Evolutionary conservation across 30 jellyfish, hydroid and myxozoan genomes (phyloP), one percentile per base, ranked within the genome.

Genomic region (Rhopilema esculentum): DNA sequence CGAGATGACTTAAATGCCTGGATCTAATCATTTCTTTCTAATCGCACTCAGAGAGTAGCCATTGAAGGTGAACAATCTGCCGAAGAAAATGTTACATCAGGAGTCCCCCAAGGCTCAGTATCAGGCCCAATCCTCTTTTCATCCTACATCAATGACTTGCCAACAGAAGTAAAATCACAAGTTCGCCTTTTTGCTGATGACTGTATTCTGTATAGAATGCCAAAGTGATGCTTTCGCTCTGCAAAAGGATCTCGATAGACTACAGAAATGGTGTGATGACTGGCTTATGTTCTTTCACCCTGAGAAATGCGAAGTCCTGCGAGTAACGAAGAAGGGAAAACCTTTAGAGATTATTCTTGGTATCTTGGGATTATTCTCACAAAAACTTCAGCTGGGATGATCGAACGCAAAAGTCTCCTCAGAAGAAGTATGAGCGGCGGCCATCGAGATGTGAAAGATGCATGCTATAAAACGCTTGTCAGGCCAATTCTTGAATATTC

Each of bases 21-120:
- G 85, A 69, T 82, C 0, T 69, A 28, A 53, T 28, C 76, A 17
- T 82, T 82, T 69, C 85, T 82, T 32, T 82, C 91, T 7, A 50
- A 30, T 67, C 91, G 91, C 84, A 48, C 88, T 72, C 82, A 85
- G 53, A 40, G 75, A 18, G 93, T 85, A 0, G 74, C 57, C 1
- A 73, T 85, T 24, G 57, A 65, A 16, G 90, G 73, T 62, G 20
- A 24, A 25, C 49, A 73, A 18, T 80, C 72, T 2, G 90, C 63
- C 29, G 31, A 25, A 8, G 48, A 26, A 15, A 30, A 66, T 19
- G 49, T 80, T 27, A 31, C 90, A 4, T 65, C 88, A 2, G 77
- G 88, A 15, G 88, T 77, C 33, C 88, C 88, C 26, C 77, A 77
- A 26, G 88, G 88, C 88, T 77, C 88, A 28, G 77, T 77, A 50